Evolutionary conservation across 2,797 vertebrate genomes (phyloP), one percentile per base, ranked within the genome.

Genomic region (Oceanodroma leucorhoa): DNA sequence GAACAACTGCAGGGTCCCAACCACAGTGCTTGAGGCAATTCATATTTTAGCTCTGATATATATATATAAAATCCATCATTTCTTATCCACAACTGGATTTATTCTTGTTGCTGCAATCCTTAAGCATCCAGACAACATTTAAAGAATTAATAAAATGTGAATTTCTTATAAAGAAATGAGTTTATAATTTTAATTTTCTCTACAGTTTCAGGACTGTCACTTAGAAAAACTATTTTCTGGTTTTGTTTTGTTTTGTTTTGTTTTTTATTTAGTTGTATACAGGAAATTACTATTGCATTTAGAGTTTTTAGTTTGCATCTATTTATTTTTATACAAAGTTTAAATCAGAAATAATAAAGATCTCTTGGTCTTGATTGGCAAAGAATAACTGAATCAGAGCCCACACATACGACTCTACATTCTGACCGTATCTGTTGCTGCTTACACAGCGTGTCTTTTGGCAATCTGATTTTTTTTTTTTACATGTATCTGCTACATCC

Each of bases 251-350:
- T n/a, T n/a, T n/a, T 27, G 15, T 43, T 8, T 10, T 11, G 10
- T 11, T 43, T 14, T 21, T 51, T 48, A 40, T 50, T 72, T 57
- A 20, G 8, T 55, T 51, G 6, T 38, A 58, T 50, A 58, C 9
- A 83, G 55, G 14, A 83, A 61, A 83, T 57, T 60, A 18, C 10
- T 67, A 40, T 15, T 29, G 2, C 12, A 75, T 73, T 72, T 70
- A 51, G 9, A 50, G 5, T 2, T 9, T 60, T 60, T 29, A 5
- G 0, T 70, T 41, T 69, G 1, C 4, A 38, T 58, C 8, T n/a
- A 9, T 48, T 57, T 69, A 23, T 61, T 80, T 79, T 86, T 66
- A 54, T 22, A 24, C 3, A 34, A 86, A n/a, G 1, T 30, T 27
- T 46, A 70, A 93, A 51, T 48, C 34, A 64, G 14, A 76, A 83